Base-by-base conservation (phyloP, 2,888 invertebrate genomes). In the Stenodera caucasica region DNA sequence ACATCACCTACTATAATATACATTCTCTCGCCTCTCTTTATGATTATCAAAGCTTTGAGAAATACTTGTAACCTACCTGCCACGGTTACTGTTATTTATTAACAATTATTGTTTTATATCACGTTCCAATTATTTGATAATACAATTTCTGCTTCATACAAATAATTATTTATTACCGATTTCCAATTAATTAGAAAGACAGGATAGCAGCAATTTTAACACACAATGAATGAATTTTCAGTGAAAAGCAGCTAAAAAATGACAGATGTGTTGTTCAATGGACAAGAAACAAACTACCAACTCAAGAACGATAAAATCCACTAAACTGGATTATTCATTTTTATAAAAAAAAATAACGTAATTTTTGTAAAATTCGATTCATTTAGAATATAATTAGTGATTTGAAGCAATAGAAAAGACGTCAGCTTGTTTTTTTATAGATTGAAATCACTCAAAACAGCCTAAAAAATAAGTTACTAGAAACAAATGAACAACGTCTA, bases 171-270 rank as follows among this genome's bases (percentile, higher is more conserved):
- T 3, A 6, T 7, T 14, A n/a, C n/a, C 15, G 8, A 5, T 40
- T 40, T 40, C 5, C 14, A 9, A 8, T 18, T 40, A 40, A 40
- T 18, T 18, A 40, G 9, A 40, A 40, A 40, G 64, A 65, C 66
- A 65, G 62, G 62, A 63, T 64, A 65, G 61, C 58, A 57, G 54
- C 45, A 45, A 57, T 60, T 64, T 65, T 53, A 58, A 56, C 51
- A 63, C 60, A 64, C 56, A 60, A 33, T 49, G 62, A 58, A 50
- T 45, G 58, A 55, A 60, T 40, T 40, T 40, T 40, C 40, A 18
- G 18, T 40, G 40, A 40, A 40, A 40, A 40, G 18, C 40, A 40
- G 18, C 40, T 11, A 40, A 18, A 40, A 40, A 40, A 40, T 40
- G 40, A 40, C 40, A 40, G 40, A 40, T 45, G 45, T 45, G 45